A percentile compares a stretch with the other conserved stretches of the same genome.
phyloP scores from a whole-genome alignment of 2,797 vertebrate species.

The Neostethus bicornis region DNA sequence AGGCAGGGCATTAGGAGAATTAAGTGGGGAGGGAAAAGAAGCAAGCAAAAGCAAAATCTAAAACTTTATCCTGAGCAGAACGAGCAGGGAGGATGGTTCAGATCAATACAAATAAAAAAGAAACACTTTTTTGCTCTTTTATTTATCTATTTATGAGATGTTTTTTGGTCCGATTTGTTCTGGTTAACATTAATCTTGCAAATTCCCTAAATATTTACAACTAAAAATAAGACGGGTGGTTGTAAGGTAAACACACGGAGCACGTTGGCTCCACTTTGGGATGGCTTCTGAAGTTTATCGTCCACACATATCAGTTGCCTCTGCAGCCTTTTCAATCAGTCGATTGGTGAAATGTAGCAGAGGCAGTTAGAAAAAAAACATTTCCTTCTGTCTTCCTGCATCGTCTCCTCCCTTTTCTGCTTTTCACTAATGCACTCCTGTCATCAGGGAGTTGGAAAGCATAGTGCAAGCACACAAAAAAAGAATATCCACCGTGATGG shows the following conservation, averaged over 20 bases:
- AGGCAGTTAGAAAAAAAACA: constrained; percentile 27
- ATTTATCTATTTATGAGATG: neutral
- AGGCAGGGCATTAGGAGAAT: constrained; percentile 18
- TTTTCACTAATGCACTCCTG: constrained; percentile 70
- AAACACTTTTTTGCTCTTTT: neutral
- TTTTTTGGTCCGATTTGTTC: constrained; percentile 15
- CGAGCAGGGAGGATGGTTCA: neutral
- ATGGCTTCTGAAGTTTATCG: constrained; percentile 43
- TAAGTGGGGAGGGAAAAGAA: constrained; percentile 7
- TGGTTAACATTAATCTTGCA: constrained; percentile 26
- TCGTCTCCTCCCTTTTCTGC: constrained; percentile 59
- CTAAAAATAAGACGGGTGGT: constrained; percentile 19
- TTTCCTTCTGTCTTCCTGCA: constrained; percentile 48
- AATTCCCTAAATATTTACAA: constrained; percentile 17
- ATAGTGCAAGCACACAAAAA: constrained; percentile 63
- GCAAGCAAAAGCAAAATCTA: constrained; percentile 5
- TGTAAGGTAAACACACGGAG: constrained; percentile 47
- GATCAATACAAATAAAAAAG: constrained; percentile 28
- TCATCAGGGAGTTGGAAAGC: constrained; percentile 67
- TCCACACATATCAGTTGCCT: constrained; percentile 58
- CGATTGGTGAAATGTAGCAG: constrained; percentile 68
- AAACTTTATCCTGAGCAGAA: neutral
- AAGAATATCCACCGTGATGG: constrained; percentile 68
- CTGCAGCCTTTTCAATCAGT: constrained; percentile 53
- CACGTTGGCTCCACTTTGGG: constrained; percentile 33